These are phyloP conservation scores for Pherbina coryleti DNA, from an alignment of 2,888 invertebrate genomes.

Conservation along the genomic window DNA sequence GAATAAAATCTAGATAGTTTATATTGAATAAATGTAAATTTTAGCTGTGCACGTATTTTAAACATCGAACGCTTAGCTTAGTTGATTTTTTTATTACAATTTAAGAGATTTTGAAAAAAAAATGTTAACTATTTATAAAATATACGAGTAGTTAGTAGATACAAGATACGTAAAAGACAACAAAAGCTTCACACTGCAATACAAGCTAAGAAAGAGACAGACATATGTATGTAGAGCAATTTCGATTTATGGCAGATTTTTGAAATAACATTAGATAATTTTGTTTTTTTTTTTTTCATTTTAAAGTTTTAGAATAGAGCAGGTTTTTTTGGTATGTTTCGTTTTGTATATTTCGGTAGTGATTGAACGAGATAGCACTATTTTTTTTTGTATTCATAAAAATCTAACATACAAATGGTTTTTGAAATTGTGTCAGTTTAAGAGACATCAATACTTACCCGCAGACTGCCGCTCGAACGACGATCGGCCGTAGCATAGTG, in stretches of 20 bases:
- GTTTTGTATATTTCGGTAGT: neutral
- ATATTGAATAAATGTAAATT: neutral
- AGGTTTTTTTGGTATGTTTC: neutral
- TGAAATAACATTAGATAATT: neutral
- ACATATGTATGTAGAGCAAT: neutral
- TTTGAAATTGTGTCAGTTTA: slow-evolving; percentile 30
- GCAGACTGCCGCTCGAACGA: slow-evolving; percentile 66
- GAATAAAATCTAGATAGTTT: slow-evolving; percentile 5
- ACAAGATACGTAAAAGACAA: slow-evolving; percentile 53
- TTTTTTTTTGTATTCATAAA: neutral
- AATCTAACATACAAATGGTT: no score
- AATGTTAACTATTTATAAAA: neutral
- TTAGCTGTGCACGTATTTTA: slow-evolving; percentile 37
- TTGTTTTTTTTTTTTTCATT: neutral
- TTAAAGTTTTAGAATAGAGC: neutral
- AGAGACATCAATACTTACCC: slow-evolving; percentile 63
- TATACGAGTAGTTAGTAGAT: slow-evolving; percentile 1
- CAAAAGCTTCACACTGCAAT: slow-evolving; percentile 64
- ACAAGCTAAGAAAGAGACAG: slow-evolving; percentile 46
- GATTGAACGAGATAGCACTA: neutral
- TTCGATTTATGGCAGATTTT: neutral
- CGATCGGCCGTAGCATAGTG: slow-evolving; percentile 69
- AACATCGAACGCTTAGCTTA: slow-evolving; percentile 30
- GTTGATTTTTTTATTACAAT: neutral
- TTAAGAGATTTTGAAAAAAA: neutral